Evolutionary conservation across 2,113 vertebrate species (phyloP).

Genomic region (Eulemur rufifrons): DNA sequence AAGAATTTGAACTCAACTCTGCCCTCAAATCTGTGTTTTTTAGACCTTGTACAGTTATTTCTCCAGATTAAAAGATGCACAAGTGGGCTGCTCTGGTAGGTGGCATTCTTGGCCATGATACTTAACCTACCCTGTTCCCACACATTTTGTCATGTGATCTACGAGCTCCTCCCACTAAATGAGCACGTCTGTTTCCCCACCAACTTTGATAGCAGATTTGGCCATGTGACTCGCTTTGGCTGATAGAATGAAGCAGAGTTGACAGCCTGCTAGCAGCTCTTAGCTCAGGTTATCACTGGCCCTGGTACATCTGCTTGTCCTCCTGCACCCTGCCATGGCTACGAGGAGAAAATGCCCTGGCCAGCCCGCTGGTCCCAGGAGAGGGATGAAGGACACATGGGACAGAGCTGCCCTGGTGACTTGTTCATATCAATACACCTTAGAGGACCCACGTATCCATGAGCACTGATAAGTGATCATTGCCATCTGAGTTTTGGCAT

Average conservation of each 20-base stretch:
- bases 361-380: not conserved
- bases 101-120: not conserved
- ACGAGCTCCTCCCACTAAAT: not conserved
- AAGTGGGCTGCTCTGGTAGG: not conserved
- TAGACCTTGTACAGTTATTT: not conserved
- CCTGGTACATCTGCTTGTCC: not conserved
- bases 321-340: not conserved
- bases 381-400: not conserved
- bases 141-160: not conserved
- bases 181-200: not conserved
- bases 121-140: not conserved
- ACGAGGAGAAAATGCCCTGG: not conserved
- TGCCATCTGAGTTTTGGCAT: not conserved
- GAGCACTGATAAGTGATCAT: not conserved
- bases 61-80: not conserved
- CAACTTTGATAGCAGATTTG: not conserved
- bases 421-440: not conserved
- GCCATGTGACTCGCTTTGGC: not conserved
- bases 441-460: not conserved
- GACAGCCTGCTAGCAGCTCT: not conserved
- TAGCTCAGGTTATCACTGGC: not conserved
- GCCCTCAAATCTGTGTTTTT: not conserved
- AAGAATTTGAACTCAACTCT: not conserved
- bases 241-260: not conserved
- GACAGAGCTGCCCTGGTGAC: not conserved